phyloP scores from a whole-genome alignment of 2,113 vertebrate genomes.

The Saccopteryx leptura region DNA sequence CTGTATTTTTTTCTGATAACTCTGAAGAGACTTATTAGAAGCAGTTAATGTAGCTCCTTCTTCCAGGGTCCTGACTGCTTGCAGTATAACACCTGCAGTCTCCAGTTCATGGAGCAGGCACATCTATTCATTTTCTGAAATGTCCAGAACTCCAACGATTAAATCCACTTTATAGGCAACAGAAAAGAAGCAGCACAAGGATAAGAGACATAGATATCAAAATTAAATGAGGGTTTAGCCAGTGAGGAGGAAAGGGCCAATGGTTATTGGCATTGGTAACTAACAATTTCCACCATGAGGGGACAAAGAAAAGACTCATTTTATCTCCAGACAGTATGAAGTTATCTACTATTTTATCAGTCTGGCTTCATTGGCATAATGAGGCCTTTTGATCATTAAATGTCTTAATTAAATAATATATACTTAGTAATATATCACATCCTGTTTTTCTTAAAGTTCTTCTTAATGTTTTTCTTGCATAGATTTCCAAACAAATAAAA shows the following conservation, averaged over 20 bases:
- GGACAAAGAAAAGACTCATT: not conserved
- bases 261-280: not conserved
- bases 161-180: not conserved
- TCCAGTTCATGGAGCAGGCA: not conserved
- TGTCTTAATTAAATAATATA: conserved; percentile 25
- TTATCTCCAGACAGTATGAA: not conserved
- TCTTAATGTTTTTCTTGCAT: not conserved
- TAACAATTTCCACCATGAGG: not conserved
- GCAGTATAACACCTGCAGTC: not conserved
- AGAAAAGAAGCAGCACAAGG: not conserved
- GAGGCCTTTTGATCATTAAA: not conserved
- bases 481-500: not conserved
- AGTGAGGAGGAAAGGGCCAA: not conserved
- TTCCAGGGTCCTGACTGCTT: not conserved
- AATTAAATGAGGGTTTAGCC: not conserved
- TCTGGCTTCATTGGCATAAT: not conserved
- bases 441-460: not conserved
- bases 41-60: not conserved
- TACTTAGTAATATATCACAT: not conserved
- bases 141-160: not conserved
- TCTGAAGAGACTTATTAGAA: conserved; percentile 22
- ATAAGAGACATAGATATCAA: not conserved
- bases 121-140: not conserved
- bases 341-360: not conserved
- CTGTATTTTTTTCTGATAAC: not conserved